Conservation (phyloP, 2,113 vertebrate species). For the Chaetura pelagica region DNA sequence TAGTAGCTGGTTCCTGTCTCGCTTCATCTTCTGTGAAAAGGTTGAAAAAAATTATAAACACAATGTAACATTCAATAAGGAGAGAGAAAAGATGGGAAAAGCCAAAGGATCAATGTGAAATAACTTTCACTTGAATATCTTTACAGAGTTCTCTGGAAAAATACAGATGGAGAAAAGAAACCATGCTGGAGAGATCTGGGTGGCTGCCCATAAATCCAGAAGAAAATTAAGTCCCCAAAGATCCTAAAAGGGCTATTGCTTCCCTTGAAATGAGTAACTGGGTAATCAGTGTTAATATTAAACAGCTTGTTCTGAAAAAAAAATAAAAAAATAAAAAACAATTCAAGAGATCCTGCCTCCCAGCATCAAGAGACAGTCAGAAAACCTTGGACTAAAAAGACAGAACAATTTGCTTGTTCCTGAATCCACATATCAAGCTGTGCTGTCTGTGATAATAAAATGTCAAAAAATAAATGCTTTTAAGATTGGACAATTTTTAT, state of each 20-base stretch:
- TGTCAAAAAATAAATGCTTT: not conserved
- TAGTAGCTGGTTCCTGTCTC: not conserved
- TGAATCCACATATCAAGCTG: not conserved
- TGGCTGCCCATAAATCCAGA: conserved; percentile 60
- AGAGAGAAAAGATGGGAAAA: not conserved
- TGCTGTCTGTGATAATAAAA: not conserved
- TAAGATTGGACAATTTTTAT: not conserved
- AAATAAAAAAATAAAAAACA: not conserved
- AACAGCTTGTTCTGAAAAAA: not conserved
- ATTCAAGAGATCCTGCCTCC: conserved; percentile 13
- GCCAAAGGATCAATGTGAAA: not conserved
- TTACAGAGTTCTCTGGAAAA: not conserved
- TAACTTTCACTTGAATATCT: accelerated
- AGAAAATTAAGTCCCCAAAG: conserved; percentile 57
- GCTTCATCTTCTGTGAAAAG: not conserved
- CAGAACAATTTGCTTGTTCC: not conserved
- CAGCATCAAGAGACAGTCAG: not conserved
- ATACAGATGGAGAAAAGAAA: not conserved
- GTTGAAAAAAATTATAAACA: not conserved
- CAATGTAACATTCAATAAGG: not conserved
- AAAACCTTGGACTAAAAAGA: conserved; percentile 1
- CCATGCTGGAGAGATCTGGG: conserved; percentile 62
- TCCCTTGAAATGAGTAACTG: conserved; percentile 44
- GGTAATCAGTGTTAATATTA: conserved; percentile 57
- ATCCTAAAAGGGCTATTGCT: conserved; percentile 2